Evolutionary conservation across 2,113 vertebrate genomes (phyloP).

Genomic region (Caranx melampygus): DNA sequence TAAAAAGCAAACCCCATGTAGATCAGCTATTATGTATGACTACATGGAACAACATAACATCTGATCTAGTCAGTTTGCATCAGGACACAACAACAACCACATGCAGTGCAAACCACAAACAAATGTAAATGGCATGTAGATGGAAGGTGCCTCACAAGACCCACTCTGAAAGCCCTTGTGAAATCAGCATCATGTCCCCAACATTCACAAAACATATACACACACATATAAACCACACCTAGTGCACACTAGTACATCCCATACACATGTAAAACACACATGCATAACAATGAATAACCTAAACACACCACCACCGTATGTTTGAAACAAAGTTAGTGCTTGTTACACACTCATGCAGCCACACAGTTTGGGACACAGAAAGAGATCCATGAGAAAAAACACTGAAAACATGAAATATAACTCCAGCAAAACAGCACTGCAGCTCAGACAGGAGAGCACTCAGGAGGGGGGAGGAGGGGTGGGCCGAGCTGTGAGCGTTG

Average conservation of each 20-base stretch:
- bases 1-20: conserved; percentile 30
- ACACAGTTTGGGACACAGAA: conserved; percentile 57
- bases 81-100: conserved; percentile 40
- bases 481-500: conserved; percentile 22
- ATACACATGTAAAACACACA: conserved; percentile 65
- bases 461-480: conserved; percentile 4
- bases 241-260: conserved; percentile 19
- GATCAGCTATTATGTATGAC: conserved; percentile 39
- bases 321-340: conserved; percentile 57
- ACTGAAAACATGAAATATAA: conserved; percentile 67
- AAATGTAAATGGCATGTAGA: conserved; percentile 12
- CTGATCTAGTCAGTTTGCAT: conserved; percentile 43
- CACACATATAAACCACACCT: not conserved
- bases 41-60: conserved; percentile 13
- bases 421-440: conserved; percentile 83
- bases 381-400: conserved; percentile 51
- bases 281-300: conserved; percentile 62
- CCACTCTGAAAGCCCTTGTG: conserved; percentile 54
- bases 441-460: conserved; percentile 76
- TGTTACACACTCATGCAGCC: conserved; percentile 71
- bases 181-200: conserved; percentile 62
- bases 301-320: conserved; percentile 22
- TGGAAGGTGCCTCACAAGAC: conserved; percentile 52
- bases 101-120: conserved; percentile 63
- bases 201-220: conserved; percentile 43